phyloP scores from a whole-genome alignment of 2,888 invertebrate genomes.

The Cabera pusaria region DNA sequence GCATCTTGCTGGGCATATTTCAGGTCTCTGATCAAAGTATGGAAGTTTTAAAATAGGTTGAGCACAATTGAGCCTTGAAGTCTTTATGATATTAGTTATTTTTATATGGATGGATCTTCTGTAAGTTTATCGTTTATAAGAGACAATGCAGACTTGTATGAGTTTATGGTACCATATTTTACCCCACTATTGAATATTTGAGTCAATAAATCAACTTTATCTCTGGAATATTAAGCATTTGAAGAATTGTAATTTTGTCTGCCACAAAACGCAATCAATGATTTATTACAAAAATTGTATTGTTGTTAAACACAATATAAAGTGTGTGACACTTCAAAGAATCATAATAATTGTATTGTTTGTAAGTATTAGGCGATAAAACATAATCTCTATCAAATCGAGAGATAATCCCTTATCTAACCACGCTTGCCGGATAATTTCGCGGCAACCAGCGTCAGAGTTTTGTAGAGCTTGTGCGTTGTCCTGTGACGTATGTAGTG shows the following conservation, averaged over 20 bases:
- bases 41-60: no score
- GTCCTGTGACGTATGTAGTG: constrained; percentile 1
- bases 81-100: no score
- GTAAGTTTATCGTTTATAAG: not conserved
- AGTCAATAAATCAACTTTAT: constrained; percentile 12
- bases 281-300: constrained; percentile 13
- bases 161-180: constrained; percentile 16
- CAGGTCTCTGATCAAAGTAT: no score
- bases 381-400: constrained; percentile 18
- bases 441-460: constrained; percentile 26
- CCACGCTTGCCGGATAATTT: constrained; percentile 22
- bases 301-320: constrained; percentile 21
- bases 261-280: constrained; percentile 19
- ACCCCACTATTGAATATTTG: constrained; percentile 10
- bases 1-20: no score
- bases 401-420: constrained; percentile 9
- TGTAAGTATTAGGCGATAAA: constrained; percentile 19
- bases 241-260: constrained; percentile 3
- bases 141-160: not conserved
- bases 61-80: no score
- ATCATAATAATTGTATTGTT: no score
- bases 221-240: constrained; percentile 3
- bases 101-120: not conserved
- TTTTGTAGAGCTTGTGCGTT: constrained; percentile 7
- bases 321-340: no score